phyloP scores from a whole-genome alignment of 2,797 vertebrate genomes.

The Lithobates sylvaticus region DNA sequence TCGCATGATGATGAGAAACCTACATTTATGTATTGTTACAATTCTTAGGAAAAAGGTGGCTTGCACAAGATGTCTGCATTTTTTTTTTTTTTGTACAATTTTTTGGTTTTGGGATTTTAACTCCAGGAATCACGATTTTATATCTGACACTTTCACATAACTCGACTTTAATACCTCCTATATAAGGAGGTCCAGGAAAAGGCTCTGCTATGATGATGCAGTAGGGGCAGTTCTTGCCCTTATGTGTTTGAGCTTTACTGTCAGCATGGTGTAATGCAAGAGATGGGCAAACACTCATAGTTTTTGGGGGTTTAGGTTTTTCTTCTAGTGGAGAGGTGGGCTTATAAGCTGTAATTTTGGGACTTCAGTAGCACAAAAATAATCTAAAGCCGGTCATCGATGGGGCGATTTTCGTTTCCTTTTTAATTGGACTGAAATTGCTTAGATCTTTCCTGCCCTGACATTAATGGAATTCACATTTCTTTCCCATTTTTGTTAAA shows the following conservation, averaged over 20 bases:
- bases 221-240: too few species aligned
- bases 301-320: too few species aligned
- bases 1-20: conserved; percentile 4
- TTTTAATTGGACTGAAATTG: too few species aligned
- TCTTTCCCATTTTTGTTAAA: background rate
- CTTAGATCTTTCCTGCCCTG: background rate
- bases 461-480: background rate
- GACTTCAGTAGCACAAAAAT: too few species aligned
- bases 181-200: too few species aligned
- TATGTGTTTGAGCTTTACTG: background rate
- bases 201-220: background rate
- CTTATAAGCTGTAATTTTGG: too few species aligned
- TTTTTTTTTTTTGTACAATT: background rate
- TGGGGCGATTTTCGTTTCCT: too few species aligned
- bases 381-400: too few species aligned
- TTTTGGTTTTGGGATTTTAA: background rate
- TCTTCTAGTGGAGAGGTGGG: too few species aligned
- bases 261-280: background rate
- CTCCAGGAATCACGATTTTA: too few species aligned
- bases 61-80: background rate
- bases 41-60: background rate
- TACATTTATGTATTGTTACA: background rate
- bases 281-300: background rate
- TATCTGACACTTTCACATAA: background rate
- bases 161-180: background rate